Evolutionary conservation across 1,140 invertebrate genomes (phyloP), one percentile per base, ranked within the genome.

Genomic region (Drosophila ohnishii): DNA sequence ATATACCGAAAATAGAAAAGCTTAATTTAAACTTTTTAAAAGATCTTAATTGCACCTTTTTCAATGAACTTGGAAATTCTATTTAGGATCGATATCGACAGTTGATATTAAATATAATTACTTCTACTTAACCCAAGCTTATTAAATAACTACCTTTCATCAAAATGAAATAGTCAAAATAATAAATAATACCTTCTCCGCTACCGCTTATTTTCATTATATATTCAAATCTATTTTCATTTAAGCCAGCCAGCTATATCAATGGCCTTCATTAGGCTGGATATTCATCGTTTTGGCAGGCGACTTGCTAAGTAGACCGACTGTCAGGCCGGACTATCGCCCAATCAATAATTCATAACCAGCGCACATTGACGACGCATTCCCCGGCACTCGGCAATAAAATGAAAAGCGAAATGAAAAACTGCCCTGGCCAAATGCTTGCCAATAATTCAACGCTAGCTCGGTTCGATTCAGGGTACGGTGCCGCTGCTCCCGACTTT

Each of bases 291-390:
- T 22, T 32, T 44, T 32, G 34, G 40, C 28, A 45, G 60, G 53
- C 61, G 58, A 48, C 44, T 45, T 75, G 64, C 56, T 69, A 78
- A 83, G 61, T 75, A 48, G 50, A 55, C 60, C 59, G 64, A 80
- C 60, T 77, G 65, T 73, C 64, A 65, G 56, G 53, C 60, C 35
- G 37, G 30, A 45, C 65, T 80, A 74, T 76, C 57, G 42, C n/a
- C 44, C 73, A 84, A 84, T 88, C 85, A 89, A 88, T 88, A 88
- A 89, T 88, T 88, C 85, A 88, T 88, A 88, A 80, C 74, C 71
- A 56, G 60, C 64, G 66, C 84, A 83, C 84, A 88, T 75, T 65
- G 76, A 88, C 80, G 79, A 84, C 84, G 75, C 61, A 62, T 71
- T 77, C 57, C 57, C 51, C 34, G 19, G 50, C 22, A 61, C 53